Base-by-base conservation (phyloP, 2,797 vertebrate genomes). In the Dendrocincla tyrannina region DNA sequence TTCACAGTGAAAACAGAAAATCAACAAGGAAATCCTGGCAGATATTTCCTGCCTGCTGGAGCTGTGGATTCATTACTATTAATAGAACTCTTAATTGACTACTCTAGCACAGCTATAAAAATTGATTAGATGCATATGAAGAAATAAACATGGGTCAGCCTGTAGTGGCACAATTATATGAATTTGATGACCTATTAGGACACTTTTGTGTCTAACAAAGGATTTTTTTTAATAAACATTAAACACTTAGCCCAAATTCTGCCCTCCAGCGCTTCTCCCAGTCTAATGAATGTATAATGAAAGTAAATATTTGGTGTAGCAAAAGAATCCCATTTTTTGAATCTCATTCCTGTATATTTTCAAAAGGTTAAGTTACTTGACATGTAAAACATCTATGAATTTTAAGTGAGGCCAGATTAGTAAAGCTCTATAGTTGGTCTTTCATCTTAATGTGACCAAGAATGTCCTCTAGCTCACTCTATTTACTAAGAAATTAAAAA, bases 51-150 rank as follows among this genome's bases (percentile, higher is more conserved):
- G 80, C 37, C 55, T 88, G 19, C 82, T 89, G 95, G 95, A 98
- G 98, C 97, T 98, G 95, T 62, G 93, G 97, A 95, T 97, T 80
- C 81, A 83, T 91, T 84, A 50, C 76, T 95, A 90, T 94, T 91
- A 94, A 84, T 76, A 95, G 88, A 95, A 96, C 97, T 92, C 95
- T 93, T 96, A 97, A 97, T 58, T 91, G 95, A 85, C 82, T 93
- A 59, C 68, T 92, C 49, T 64, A 75, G 47, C 82, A 53, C 58
- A 89, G 75, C 88, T 75, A 72, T 91, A 93, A 97, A 95, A 94
- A 93, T 72, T 95, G 87, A 93, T 95, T 85, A 89, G 81, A 77
- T 85, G 64, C 53, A 62, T 89, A 76, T 69, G 87, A 89, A 68
- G 85, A 94, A 89, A 95, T 87, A 89, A 95, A 94, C 77, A 67